These are phyloP conservation scores for Galago senegalensis DNA, from an alignment of 2,797 vertebrate genomes.

Conservation along the genomic window DNA sequence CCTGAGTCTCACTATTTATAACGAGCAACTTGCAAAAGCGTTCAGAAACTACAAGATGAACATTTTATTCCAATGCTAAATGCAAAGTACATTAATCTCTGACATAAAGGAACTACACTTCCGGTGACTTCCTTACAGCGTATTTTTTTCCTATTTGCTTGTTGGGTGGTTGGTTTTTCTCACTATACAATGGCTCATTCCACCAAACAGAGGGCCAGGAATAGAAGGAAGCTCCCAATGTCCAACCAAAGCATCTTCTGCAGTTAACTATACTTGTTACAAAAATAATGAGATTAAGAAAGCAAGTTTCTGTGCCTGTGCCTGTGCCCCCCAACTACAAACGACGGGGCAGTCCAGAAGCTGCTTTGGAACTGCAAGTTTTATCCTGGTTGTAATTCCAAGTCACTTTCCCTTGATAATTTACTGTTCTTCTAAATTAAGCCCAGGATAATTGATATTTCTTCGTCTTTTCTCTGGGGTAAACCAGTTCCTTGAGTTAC, in stretches of 20 bases:
- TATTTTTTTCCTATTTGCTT: neutral
- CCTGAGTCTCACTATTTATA: neutral
- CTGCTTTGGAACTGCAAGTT: neutral
- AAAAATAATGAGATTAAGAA: neutral
- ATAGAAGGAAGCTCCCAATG: neutral
- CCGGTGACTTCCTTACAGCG: neutral
- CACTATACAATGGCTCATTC: neutral
- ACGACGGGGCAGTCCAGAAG: neutral
- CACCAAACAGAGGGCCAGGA: neutral
- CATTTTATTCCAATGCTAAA: conserved; percentile 19
- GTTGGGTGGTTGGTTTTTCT: neutral
- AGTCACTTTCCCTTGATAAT: conserved; percentile 5
- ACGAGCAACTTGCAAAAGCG: neutral
- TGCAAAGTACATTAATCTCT: neutral
- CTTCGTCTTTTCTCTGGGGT: neutral
- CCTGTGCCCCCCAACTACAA: too few species aligned
- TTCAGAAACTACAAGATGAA: neutral
- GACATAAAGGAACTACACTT: neutral
- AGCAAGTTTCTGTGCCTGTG: neutral
- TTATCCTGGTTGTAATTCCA: neutral
- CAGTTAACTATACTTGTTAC: neutral
- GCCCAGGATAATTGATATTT: neutral
- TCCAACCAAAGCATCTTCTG: neutral
- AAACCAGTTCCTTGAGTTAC: neutral
- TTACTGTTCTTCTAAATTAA: conserved; percentile 53